A percentile compares a stretch with the other conserved stretches of the same genome.
Evolutionary conservation across 2,888 invertebrate genomes (phyloP).

Genomic region (Pteria penguin): DNA sequence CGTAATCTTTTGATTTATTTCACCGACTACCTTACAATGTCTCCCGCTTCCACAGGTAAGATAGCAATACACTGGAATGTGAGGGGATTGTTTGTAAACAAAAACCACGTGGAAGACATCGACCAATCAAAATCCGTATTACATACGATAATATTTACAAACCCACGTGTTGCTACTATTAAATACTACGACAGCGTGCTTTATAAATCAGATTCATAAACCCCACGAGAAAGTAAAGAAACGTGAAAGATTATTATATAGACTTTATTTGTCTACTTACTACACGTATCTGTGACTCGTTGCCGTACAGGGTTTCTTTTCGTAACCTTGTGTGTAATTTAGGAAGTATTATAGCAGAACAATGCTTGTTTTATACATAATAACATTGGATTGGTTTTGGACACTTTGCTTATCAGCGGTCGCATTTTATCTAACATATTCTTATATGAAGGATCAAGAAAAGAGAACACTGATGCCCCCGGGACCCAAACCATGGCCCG

Average conservation of each 20-base stretch:
- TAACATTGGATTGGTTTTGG: conserved; percentile 27
- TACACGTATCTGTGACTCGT: too few species aligned
- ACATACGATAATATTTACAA: background rate
- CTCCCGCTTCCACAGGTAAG: background rate
- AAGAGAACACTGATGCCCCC: conserved; percentile 29
- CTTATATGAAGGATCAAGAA: conserved; percentile 8
- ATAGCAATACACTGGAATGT: background rate
- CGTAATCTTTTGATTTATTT: background rate
- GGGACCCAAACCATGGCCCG: conserved; percentile 45
- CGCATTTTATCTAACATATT: conserved; percentile 25
- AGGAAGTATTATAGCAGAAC: too few species aligned
- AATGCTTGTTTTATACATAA: conserved; percentile 1
- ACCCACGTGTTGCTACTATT: background rate
- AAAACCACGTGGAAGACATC: conserved; percentile 13
- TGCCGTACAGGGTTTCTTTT: too few species aligned
- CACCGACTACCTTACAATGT: too few species aligned
- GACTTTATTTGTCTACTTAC: too few species aligned
- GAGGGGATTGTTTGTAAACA: conserved; percentile 28
- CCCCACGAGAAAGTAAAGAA: too few species aligned
- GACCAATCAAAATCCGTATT: conserved; percentile 13
- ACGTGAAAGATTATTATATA: too few species aligned
- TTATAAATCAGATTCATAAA: background rate
- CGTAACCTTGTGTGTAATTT: too few species aligned
- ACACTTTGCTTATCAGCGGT: conserved; percentile 19
- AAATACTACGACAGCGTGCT: background rate